These are phyloP conservation scores for Drosophila ironensis DNA, from an alignment of 1,140 invertebrate species.

Conservation along the genomic window DNA sequence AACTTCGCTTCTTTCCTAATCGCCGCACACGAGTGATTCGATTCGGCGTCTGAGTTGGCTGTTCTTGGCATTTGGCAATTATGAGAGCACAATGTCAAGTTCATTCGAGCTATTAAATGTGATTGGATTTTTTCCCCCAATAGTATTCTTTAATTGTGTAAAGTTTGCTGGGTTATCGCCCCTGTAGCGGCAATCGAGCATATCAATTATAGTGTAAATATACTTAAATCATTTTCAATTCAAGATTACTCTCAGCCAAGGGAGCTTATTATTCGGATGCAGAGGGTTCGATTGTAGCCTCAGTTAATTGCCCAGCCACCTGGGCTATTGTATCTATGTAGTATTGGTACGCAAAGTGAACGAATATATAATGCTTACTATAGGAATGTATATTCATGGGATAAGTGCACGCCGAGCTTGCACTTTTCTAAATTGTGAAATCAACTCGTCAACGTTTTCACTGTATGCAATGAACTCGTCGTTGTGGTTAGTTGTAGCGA, in stretches of 20 bases:
- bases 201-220: conserved; percentile 39
- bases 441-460: conserved; percentile 41
- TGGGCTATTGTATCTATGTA: conserved; percentile 6
- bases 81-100: conserved; percentile 68
- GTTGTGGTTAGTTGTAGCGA: conserved; percentile 31
- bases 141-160: conserved; percentile 25
- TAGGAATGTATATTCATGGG: conserved; percentile 21
- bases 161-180: conserved; percentile 36
- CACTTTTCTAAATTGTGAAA: conserved; percentile 74
- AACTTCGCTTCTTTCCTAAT: conserved; percentile 51
- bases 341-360: conserved; percentile 17
- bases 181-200: conserved; percentile 30
- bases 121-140: conserved; percentile 23
- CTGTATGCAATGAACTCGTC: conserved; percentile 43
- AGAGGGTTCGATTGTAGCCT: neutral
- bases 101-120: conserved; percentile 57
- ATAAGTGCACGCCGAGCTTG: conserved; percentile 51
- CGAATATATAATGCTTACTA: conserved; percentile 36
- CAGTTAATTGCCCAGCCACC: conserved; percentile 26
- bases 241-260: conserved; percentile 17
- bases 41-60: conserved; percentile 11
- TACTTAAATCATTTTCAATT: conserved; percentile 36
- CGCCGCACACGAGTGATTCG: conserved; percentile 56
- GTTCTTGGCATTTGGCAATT: conserved; percentile 66
- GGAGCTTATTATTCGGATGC: neutral